Conservation (phyloP, 2,797 vertebrate genomes). For the Remorina albescens region DNA sequence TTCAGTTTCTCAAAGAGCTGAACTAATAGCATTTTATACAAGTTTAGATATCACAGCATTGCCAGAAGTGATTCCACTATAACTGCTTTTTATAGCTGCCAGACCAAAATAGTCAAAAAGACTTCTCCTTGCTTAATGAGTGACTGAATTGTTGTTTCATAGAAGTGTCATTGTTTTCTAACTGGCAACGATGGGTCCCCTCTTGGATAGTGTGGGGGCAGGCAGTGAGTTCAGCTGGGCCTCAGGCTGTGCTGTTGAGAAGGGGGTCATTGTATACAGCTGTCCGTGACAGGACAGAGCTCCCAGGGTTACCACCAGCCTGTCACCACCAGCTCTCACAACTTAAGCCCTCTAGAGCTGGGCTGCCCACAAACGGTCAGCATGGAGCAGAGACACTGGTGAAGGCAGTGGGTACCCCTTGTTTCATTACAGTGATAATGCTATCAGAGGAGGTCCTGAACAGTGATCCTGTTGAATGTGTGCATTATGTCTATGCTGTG, state of each 20-base stretch:
- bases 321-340: constrained; percentile 71
- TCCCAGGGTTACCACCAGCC: constrained; percentile 61
- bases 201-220: constrained; percentile 50
- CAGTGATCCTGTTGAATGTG: constrained; percentile 7
- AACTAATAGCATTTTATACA: not conserved
- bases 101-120: constrained; percentile 26
- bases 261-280: constrained; percentile 76
- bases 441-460: not conserved
- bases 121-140: constrained; percentile 25
- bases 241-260: constrained; percentile 61
- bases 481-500: not conserved
- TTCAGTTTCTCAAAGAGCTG: not conserved
- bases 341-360: constrained; percentile 48
- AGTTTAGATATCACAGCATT: not conserved
- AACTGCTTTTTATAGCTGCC: not conserved
- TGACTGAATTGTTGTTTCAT: constrained; percentile 51
- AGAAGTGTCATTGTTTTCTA: constrained; percentile 73
- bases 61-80: not conserved
- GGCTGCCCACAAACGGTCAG: constrained; percentile 30
- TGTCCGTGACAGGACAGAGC: constrained; percentile 54
- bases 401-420: constrained; percentile 2
- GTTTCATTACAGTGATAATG: not conserved
- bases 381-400: constrained; percentile 1
- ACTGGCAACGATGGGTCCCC: constrained; percentile 56
- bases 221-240: constrained; percentile 52